phyloP scores from a whole-genome alignment of 2,888 invertebrate genomes.

The Ochropacha duplaris region DNA sequence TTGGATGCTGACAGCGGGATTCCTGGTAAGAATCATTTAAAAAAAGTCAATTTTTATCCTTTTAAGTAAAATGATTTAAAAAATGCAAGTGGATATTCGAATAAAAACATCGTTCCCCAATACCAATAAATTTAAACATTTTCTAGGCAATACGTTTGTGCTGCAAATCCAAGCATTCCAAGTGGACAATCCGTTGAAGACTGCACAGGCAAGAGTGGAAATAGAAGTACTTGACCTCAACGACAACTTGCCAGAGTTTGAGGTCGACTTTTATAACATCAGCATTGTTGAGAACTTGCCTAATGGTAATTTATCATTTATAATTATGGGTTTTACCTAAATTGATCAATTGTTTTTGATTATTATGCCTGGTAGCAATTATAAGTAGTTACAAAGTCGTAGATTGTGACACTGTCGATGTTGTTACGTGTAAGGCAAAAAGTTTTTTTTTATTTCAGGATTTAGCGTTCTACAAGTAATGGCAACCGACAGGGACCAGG shows the following conservation, averaged over 20 bases:
- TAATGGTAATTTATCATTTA: conserved; percentile 81
- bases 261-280: conserved; percentile 94
- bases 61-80: not conserved
- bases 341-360: too few relatives aligned
- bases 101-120: not conserved
- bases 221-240: conserved; percentile 90
- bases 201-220: conserved; percentile 88
- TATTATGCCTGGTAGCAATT: too few relatives aligned
- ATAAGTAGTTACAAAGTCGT: too few relatives aligned
- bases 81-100: too few relatives aligned
- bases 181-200: conserved; percentile 89
- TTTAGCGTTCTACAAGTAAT: conserved; percentile 85
- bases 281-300: conserved; percentile 96
- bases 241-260: conserved; percentile 93
- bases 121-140: not conserved
- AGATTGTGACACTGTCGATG: too few relatives aligned
- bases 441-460: conserved; percentile 40
- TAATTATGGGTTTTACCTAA: too few relatives aligned
- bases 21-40: conserved; percentile 72
- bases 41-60: not conserved
- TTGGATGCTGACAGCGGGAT: conserved; percentile 87
- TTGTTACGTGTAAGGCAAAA: too few relatives aligned
- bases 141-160: conserved; percentile 86
- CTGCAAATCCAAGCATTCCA: conserved; percentile 91
- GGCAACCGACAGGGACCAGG: conserved; percentile 92